Percentiles rank a stretch among this genome's conserved stretches.
Conservation (phyloP, 2,113 vertebrate genomes). For the Emydura subglobosa region DNA sequence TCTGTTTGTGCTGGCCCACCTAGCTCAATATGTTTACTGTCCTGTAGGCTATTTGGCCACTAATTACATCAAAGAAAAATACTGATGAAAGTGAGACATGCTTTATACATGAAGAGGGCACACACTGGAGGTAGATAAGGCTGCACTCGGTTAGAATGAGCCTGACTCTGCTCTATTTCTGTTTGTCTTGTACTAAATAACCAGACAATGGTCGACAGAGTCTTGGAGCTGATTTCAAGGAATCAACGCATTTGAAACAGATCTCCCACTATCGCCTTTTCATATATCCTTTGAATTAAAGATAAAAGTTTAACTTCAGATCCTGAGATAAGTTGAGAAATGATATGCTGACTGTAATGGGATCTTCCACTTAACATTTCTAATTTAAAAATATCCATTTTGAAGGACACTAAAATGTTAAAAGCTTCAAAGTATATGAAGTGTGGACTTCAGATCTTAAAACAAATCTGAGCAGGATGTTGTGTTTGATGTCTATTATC, state of each 20-base stretch:
- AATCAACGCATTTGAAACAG: conserved; percentile 40
- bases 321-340: background rate
- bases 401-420: background rate
- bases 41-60: conserved; percentile 80
- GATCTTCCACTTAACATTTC: background rate
- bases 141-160: conserved; percentile 74
- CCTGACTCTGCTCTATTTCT: conserved; percentile 68
- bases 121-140: conserved; percentile 86
- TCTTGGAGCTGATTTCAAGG: conserved; percentile 68
- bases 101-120: conserved; percentile 84
- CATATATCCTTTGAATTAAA: conserved; percentile 13
- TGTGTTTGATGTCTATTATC: background rate
- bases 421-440: background rate
- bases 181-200: conserved; percentile 79
- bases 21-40: conserved; percentile 82
- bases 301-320: background rate
- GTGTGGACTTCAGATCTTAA: background rate
- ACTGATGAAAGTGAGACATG: conserved; percentile 85
- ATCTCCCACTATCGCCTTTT: conserved; percentile 14
- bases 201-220: conserved; percentile 68
- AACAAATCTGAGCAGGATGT: background rate
- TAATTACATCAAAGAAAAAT: conserved; percentile 87
- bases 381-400: background rate
- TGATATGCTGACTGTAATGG: background rate
- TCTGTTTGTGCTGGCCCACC: conserved; percentile 80